These are phyloP conservation scores for Coluber constrictor DNA, from an alignment of 2,797 vertebrate genomes.

Conservation along the genomic window DNA sequence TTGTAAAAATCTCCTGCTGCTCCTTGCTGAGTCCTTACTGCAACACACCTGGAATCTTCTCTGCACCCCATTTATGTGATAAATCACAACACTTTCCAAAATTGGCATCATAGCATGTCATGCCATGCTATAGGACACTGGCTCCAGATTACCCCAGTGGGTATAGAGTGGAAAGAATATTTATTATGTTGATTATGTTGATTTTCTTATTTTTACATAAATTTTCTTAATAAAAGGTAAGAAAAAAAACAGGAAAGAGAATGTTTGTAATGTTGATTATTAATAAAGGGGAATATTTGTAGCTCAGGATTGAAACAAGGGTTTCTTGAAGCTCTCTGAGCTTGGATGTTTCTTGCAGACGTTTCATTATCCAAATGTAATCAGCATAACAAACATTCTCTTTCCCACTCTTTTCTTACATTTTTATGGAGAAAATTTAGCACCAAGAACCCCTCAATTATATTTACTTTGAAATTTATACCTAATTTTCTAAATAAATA, in stretches of 20 bases:
- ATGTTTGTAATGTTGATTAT: not conserved
- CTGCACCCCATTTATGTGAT: not conserved
- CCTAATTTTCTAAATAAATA: too few relatives aligned
- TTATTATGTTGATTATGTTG: not conserved
- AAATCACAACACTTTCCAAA: not conserved
- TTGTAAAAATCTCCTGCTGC: not conserved
- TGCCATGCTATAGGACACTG: not conserved
- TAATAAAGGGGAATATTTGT: not conserved
- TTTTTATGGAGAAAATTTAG: too few relatives aligned
- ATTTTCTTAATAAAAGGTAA: not conserved
- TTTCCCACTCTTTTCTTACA: too few relatives aligned
- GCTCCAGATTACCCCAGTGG: not conserved
- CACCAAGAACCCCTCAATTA: too few relatives aligned
- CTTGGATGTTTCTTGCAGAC: not conserved
- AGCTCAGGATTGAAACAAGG: not conserved
- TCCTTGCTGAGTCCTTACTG: not conserved
- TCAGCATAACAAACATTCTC: too few relatives aligned
- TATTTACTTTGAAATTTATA: too few relatives aligned
- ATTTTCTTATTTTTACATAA: not conserved
- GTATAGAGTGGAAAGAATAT: not conserved
- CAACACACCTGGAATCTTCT: not conserved
- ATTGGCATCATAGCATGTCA: not conserved
- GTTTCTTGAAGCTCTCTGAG: too few relatives aligned
- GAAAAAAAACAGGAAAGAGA: not conserved
- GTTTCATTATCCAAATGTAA: not conserved